Evolutionary conservation across 2,797 vertebrate genomes (phyloP).

Genomic region (Chelmon rostratus): DNA sequence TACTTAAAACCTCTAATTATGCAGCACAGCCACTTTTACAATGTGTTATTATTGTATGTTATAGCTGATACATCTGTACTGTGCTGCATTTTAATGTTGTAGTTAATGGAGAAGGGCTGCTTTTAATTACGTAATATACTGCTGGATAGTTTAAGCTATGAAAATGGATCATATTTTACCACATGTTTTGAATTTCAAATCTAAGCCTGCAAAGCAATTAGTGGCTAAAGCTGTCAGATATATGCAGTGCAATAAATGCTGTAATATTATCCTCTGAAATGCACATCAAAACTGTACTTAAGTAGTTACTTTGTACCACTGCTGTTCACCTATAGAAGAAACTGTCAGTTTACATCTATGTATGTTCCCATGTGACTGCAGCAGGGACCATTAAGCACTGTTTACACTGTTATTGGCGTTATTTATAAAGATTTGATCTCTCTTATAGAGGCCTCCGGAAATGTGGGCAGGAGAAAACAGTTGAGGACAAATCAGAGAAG

Average conservation of each 20-base stretch:
- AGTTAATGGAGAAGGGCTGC: no score
- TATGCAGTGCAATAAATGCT: not conserved
- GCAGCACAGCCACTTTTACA: not conserved
- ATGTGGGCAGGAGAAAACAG: conserved; percentile 1
- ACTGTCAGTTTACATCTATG: not conserved
- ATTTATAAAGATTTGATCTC: not conserved
- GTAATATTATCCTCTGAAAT: not conserved
- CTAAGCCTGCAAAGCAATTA: not conserved
- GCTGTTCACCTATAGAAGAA: not conserved
- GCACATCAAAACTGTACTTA: not conserved
- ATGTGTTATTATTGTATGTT: not conserved
- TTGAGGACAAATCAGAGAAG: not conserved
- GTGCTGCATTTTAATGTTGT: not conserved
- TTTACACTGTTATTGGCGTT: no score
- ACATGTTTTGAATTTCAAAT: not conserved
- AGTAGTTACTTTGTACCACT: not conserved
- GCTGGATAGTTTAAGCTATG: not conserved
- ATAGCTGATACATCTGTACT: not conserved
- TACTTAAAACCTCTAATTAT: not conserved
- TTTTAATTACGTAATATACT: no score
- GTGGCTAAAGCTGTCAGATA: no score
- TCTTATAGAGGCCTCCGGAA: not conserved
- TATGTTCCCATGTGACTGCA: not conserved
- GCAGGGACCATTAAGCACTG: not conserved
- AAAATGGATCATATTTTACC: not conserved